Evolutionary conservation across 2,888 invertebrate genomes (phyloP).

Genomic region (Ectobius pallidus): DNA sequence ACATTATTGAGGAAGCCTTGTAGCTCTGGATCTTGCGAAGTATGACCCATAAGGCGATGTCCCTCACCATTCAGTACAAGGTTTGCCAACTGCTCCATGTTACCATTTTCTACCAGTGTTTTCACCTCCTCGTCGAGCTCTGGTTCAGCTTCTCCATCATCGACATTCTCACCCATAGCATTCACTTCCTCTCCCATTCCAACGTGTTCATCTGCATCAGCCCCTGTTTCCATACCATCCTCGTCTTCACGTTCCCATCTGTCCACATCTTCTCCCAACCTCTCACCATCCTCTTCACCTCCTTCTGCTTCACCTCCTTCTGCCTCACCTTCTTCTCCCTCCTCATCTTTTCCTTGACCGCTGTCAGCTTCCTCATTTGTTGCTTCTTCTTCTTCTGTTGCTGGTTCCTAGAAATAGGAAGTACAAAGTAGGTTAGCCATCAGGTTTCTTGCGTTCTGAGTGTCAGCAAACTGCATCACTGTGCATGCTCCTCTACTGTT

Average conservation of each 20-base stretch:
- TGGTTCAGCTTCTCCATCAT: conserved; percentile 10
- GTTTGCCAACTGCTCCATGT: conserved; percentile 89
- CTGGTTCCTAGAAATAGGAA: conserved; percentile 11
- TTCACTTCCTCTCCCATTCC: conserved; percentile 40
- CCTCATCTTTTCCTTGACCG: conserved; percentile 7
- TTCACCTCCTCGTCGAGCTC: conserved; percentile 67
- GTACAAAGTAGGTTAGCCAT: no score
- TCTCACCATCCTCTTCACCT: conserved; percentile 43
- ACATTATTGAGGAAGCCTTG: conserved; percentile 88
- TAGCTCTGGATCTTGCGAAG: conserved; percentile 75
- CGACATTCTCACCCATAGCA: conserved; percentile 43
- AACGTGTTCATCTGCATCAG: conserved; percentile 31
- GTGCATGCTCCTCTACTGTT: no score
- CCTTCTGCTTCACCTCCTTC: conserved; percentile 40
- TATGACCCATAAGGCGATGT: conserved; percentile 71
- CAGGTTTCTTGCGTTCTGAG: no score
- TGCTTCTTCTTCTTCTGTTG: conserved; percentile 18
- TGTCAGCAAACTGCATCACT: no score
- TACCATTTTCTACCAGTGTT: conserved; percentile 72
- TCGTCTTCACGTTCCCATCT: conserved; percentile 20
- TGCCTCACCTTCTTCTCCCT: conserved; percentile 36
- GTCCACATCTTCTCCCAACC: conserved; percentile 40
- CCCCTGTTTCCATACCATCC: conserved; percentile 28
- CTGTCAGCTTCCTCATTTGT: conserved; percentile 25
- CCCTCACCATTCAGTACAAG: conserved; percentile 91